phyloP scores from a whole-genome alignment of 2,888 invertebrate species.

The Ophion costatus region DNA sequence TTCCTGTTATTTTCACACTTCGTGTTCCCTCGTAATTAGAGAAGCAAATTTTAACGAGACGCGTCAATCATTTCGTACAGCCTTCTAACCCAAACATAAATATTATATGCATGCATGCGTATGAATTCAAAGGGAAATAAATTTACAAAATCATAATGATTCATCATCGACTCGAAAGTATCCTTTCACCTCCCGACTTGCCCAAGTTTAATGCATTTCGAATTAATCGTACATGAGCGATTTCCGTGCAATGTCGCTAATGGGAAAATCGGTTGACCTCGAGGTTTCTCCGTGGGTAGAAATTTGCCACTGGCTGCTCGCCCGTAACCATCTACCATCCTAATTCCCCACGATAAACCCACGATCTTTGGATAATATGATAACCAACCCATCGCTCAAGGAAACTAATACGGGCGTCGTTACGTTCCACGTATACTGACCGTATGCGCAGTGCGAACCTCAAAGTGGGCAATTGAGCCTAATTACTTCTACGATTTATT shows the following conservation, averaged over 20 bases:
- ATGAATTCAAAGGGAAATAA: neutral
- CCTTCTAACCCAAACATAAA: neutral
- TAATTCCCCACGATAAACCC: constrained; percentile 33
- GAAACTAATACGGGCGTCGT: neutral
- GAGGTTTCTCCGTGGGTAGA: neutral
- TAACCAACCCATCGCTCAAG: neutral
- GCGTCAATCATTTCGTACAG: neutral
- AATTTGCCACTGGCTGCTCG: constrained; percentile 30
- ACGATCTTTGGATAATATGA: constrained; percentile 29
- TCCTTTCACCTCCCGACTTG: neutral
- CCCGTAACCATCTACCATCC: constrained; percentile 25
- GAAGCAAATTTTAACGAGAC: constrained; percentile 61
- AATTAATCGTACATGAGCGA: constrained; percentile 46
- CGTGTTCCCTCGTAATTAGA: constrained; percentile 48
- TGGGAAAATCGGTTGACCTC: constrained; percentile 55
- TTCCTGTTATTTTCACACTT: constrained; percentile 12
- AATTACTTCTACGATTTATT: no score
- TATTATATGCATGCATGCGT: neutral
- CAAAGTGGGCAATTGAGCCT: no score
- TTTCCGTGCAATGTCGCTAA: constrained; percentile 19
- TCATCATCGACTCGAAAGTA: neutral
- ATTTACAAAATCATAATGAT: neutral
- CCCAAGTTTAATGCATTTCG: constrained; percentile 1
- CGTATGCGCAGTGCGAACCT: no score
- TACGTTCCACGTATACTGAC: no score